Evolutionary conservation across 2,888 invertebrate species (phyloP), one percentile per base, ranked within the genome.

Genomic region (Lepetodrilus schrolli): DNA sequence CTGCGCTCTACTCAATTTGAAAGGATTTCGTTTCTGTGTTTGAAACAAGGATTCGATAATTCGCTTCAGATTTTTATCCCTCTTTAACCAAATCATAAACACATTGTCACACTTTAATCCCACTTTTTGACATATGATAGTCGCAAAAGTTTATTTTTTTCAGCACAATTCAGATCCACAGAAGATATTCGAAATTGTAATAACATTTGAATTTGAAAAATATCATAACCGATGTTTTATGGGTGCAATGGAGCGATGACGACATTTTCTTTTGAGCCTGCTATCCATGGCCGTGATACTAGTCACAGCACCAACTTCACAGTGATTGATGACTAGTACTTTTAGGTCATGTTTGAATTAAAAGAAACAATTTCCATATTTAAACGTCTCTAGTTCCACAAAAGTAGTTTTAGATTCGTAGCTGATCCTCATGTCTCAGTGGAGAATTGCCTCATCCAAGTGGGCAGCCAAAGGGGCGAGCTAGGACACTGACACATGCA

Each of bases 301-400:
- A 43, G 10, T 17, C 7, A n/a, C n/a, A n/a, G 10, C 43, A 13
- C 10, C 2, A 4, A 43, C 43, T 17, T 43, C 17, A 43, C 43
- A 13, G 17, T 43, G 17, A 17, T 43, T 17, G n/a, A 43, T 43
- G 17, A 17, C 43, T 43, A 13, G n/a, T 17, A 43, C 43, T 43
- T 43, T 13, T 43, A 43, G n/a, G 17, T 30, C 23, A 58, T 58
- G 58, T 58, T 58, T 30, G 30, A 58, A 58, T 26, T 58, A 26
- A 30, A 58, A 58, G 23, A 58, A 58, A 58, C 58, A 58, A 58
- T 58, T 58, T 58, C 30, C 58, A 58, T 58, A 58, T 58, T 58
- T 58, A 58, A 58, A 58, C 58, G 58, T 7, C 58, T 26, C 34
- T 34, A 30, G 34, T 26, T 30, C 58, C 58, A 26, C 58, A 7